Base-by-base conservation (phyloP, 2,113 vertebrate species). In the Pachycephala philippinensis region DNA sequence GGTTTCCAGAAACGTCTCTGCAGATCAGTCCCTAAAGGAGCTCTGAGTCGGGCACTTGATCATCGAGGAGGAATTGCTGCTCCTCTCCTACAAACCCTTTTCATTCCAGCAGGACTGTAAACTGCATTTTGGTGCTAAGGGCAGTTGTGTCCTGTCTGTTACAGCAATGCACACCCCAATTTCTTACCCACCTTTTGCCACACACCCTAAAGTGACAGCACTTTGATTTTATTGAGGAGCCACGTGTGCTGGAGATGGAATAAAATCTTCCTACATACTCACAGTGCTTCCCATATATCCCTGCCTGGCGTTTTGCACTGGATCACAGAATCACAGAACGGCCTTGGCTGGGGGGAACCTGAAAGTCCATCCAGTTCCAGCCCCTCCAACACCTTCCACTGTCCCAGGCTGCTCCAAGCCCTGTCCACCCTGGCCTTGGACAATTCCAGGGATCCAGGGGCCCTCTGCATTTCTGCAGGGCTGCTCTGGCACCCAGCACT, bases 11-110 rank as follows among this genome's bases (percentile, higher is more conserved):
- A 65, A 6, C 1, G 30, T 30, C 40, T 8, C 59, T 61, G 76
- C 53, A 64, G 21, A 31, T 10, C 39, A 18, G 47, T 7, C 0
- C 0, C 31, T 1, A 1, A 21, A 19, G 24, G 35, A 57, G 49
- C 9, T n/a, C 9, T 13, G 57, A 18, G 54, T 1, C 5, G 40
- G 68, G 37, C 53, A 14, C 24, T 31, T 1, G 1, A 9, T n/a
- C 0, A 0, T 26, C 0, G 0, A n/a, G 80, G 24, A 1, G 17
- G 56, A 66, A 45, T 45, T 23, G 16, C 45, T 40, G 3, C 44
- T 84, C 15, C 12, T 18, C 33, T 18, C 35, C 39, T 2, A 2
- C 61, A 24, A 12, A 13, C 5, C 56, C n/a, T 3, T 49, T 16
- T n/a, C 33, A 20, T 10, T 50, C 81, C 56, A 81, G 47, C 18